Conservation (phyloP, 2,797 vertebrate genomes). For the Enteromius viviparus region DNA sequence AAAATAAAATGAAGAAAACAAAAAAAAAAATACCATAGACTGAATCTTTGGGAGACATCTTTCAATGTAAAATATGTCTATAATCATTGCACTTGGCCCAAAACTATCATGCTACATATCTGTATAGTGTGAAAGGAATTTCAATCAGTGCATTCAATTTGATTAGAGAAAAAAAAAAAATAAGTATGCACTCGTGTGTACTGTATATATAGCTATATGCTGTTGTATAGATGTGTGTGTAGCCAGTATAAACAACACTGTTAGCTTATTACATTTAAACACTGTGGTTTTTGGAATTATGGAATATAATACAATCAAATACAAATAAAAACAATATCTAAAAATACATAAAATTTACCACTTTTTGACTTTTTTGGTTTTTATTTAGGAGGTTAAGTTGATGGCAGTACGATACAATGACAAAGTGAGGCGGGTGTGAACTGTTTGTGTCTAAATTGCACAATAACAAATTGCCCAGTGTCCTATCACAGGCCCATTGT, state of each 20-base stretch:
- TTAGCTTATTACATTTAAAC: not conserved
- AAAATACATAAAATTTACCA: slow-evolving; percentile 32
- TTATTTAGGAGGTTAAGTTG: not conserved
- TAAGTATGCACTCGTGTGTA: not conserved
- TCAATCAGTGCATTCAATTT: not conserved
- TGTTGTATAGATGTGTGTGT: not conserved
- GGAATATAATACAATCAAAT: slow-evolving; percentile 54
- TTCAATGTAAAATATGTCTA: not conserved
- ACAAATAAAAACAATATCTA: slow-evolving; percentile 52
- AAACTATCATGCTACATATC: not conserved
- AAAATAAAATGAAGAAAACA: not conserved
- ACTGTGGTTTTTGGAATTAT: not conserved
- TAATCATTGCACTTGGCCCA: slow-evolving; percentile 18
- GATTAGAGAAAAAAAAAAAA: not conserved
- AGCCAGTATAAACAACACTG: not conserved
- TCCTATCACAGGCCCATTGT: slow-evolving; percentile 14
- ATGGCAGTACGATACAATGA: not conserved
- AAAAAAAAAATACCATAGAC: not conserved
- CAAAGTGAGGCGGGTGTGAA: not conserved
- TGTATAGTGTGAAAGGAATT: not conserved
- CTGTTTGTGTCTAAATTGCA: slow-evolving; percentile 19
- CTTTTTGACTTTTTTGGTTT: not conserved
- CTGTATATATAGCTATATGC: not conserved
- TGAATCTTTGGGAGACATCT: not conserved
- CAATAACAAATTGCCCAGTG: slow-evolving; percentile 14